Evolutionary conservation across 2,113 vertebrate genomes (phyloP).

Genomic region (Rynchops niger): DNA sequence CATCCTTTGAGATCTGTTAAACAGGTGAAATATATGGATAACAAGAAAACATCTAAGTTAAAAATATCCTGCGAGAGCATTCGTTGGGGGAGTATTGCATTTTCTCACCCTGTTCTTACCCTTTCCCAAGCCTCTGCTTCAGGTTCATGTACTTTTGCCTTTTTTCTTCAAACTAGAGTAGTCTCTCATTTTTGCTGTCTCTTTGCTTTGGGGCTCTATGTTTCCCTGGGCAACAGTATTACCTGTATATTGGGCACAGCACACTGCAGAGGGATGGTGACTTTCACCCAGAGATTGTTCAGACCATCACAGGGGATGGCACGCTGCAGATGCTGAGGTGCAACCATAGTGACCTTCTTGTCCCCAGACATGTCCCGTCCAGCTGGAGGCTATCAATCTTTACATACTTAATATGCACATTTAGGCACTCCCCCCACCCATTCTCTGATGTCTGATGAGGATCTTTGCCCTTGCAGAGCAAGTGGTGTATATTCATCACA

Average conservation of each 20-base stretch:
- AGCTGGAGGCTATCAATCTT: neutral
- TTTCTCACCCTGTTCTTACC: neutral
- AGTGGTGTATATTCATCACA: neutral
- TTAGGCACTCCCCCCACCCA: rapidly evolving
- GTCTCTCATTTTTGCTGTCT: neutral
- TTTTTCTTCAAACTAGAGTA: neutral
- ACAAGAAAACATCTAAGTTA: neutral
- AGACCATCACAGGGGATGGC: neutral
- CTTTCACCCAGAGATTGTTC: neutral
- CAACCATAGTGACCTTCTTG: neutral
- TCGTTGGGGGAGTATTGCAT: neutral
- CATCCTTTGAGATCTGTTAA: neutral
- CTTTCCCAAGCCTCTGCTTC: neutral
- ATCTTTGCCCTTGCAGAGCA: neutral
- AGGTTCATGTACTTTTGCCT: neutral
- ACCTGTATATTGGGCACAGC: neutral
- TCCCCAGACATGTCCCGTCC: rapidly evolving
- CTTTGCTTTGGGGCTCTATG: neutral
- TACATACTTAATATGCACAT: neutral
- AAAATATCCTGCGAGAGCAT: neutral
- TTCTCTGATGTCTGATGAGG: neutral
- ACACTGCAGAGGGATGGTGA: neutral
- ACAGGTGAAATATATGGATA: neutral
- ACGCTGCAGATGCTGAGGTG: rapidly evolving
- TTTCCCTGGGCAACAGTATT: neutral